These are phyloP conservation scores for Vidua chalybeata DNA, from an alignment of 2,113 vertebrate genomes.

Conservation along the genomic window DNA sequence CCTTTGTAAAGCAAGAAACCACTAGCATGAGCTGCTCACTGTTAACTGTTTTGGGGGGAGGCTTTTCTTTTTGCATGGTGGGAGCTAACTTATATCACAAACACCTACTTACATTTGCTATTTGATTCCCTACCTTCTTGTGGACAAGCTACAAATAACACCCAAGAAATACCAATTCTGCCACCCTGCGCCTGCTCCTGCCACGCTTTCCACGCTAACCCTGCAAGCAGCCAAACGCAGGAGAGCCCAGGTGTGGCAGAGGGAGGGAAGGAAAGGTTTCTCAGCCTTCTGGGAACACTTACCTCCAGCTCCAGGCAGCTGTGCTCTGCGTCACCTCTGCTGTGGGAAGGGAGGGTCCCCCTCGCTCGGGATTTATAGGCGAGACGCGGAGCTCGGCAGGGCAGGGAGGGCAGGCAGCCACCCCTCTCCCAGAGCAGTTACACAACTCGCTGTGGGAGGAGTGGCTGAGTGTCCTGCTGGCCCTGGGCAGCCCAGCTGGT, in stretches of 20 bases:
- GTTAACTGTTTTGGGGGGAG: neutral
- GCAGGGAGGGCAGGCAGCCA: neutral
- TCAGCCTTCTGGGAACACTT: neutral
- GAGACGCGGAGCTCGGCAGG: accelerated
- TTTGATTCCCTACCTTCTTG: neutral
- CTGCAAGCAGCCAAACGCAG: neutral
- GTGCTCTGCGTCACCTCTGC: accelerated
- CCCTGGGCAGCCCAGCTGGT: accelerated
- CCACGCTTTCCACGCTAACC: neutral
- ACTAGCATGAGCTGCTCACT: neutral
- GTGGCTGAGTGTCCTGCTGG: neutral
- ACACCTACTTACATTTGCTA: neutral
- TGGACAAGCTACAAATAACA: neutral
- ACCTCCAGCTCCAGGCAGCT: neutral
- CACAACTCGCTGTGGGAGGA: neutral
- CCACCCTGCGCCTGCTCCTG: neutral
- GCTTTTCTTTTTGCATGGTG: neutral
- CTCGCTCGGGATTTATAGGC: neutral
- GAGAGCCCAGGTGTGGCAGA: neutral
- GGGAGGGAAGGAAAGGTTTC: neutral
- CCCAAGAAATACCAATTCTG: neutral
- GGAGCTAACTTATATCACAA: neutral
- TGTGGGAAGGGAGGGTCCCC: accelerated
- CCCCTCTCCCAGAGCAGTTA: neutral
- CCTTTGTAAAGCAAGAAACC: neutral